Percentiles rank a stretch among this genome's conserved stretches.
Evolutionary conservation across 2,113 vertebrate species (phyloP).

Genomic region (Rhea americana): DNA sequence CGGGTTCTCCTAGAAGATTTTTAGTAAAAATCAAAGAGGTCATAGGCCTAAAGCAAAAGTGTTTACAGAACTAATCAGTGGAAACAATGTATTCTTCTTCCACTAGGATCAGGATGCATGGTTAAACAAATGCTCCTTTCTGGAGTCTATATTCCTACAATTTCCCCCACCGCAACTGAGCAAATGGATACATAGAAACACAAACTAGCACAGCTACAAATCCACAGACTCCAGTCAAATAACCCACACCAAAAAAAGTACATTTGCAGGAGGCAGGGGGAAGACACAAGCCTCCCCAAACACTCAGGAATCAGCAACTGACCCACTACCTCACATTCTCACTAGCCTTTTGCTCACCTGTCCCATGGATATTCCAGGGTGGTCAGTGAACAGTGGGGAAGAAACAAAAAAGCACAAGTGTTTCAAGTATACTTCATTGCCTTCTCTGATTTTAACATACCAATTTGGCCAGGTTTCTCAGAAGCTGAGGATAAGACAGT

Average conservation of each 20-base stretch:
- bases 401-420: neutral
- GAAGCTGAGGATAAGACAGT: neutral
- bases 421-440: conserved; percentile 19
- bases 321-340: neutral
- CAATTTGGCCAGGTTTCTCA: rapidly evolving
- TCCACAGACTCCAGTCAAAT: neutral
- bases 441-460: neutral
- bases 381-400: neutral
- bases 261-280: neutral
- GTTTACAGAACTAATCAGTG: neutral
- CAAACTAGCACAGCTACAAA: neutral
- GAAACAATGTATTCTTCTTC: neutral
- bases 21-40: neutral
- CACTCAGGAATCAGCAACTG: neutral
- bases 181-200: neutral
- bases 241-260: neutral
- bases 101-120: rapidly evolving
- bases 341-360: neutral
- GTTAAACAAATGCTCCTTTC: neutral
- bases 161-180: neutral
- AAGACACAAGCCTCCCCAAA: neutral
- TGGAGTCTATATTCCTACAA: neutral
- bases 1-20: neutral
- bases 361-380: neutral
- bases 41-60: neutral